Evolutionary conservation across 2,888 invertebrate species (phyloP).

Genomic region (Smittia aterrima): DNA sequence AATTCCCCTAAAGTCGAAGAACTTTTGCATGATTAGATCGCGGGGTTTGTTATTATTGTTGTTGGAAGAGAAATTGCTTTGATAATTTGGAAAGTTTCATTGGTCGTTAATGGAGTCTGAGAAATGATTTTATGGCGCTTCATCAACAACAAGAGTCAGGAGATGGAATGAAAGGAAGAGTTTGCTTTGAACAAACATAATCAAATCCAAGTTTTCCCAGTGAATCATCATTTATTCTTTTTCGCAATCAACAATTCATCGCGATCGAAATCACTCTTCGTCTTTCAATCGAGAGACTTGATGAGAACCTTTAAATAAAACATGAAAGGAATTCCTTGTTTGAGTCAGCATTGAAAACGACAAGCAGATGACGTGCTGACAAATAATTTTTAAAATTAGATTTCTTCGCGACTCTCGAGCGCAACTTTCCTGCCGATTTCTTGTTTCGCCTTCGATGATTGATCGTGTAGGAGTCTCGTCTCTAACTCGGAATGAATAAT

Average conservation of each 20-base stretch:
- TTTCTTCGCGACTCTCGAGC: not conserved
- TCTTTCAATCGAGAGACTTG: not conserved
- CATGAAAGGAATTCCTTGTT: not conserved
- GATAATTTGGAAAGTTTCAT: not conserved
- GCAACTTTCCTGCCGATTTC: not conserved
- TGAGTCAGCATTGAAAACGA: not conserved
- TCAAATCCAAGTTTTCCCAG: not conserved
- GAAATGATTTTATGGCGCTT: not conserved
- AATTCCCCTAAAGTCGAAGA: not conserved
- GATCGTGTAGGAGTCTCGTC: conserved; percentile 22
- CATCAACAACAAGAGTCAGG: not conserved
- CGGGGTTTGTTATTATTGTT: not conserved
- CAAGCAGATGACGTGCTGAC: conserved; percentile 33
- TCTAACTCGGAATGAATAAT: conserved; percentile 1
- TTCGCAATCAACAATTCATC: not conserved
- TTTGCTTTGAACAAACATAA: not conserved
- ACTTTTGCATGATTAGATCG: conserved; percentile 33
- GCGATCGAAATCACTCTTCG: conserved; percentile 9
- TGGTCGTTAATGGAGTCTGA: not conserved
- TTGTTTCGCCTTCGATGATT: conserved; percentile 24
- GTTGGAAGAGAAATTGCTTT: not conserved
- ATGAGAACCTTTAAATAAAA: not conserved
- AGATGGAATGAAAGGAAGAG: too few relatives aligned
- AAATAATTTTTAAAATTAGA: conserved; percentile 37
- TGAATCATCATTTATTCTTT: conserved; percentile 19